Base-by-base conservation (phyloP, 2,888 invertebrate genomes). In the Ferrisia virgata region DNA sequence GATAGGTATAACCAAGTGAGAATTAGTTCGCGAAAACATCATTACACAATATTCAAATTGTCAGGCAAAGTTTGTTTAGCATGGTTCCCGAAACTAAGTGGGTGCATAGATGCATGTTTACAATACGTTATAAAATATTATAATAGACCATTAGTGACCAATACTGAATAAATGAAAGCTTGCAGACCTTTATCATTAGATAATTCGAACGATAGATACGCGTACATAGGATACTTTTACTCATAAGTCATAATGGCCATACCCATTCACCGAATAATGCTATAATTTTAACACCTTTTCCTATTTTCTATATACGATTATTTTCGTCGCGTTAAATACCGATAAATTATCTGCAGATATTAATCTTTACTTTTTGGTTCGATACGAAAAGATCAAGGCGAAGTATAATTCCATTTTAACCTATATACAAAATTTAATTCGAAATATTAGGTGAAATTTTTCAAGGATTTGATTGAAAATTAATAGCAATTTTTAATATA, bases 1-100 rank as follows among this genome's bases (percentile, higher is more conserved):
- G n/a, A n/a, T n/a, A n/a, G n/a, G n/a, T n/a, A n/a, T n/a, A n/a
- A n/a, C n/a, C n/a, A n/a, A n/a, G n/a, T n/a, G n/a, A n/a, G 22
- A 53, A 47, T 47, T 8, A 1, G 28, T 64, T 64, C 64, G 64
- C 64, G 31, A 64, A 64, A 64, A 64, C 31, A 28, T n/a, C n/a
- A n/a, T 64, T 64, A 64, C 64, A 64, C 64, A 64, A 64, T 64
- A 64, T 64, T 64, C 64, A 64, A 64, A 64, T 64, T 64, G 64
- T 64, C 64, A 64, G n/a, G 64, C 64, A 64, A 64, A 64, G 64
- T 64, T 64, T 64, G 64, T 64, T 64, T 64, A 64, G 64, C 13
- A 64, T 28, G 64, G 64, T 64, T 15, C 15, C 64, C 28, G 28
- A 28, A 64, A 28, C 28, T 64, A 64, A 64, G 64, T 64, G 64